Evolutionary conservation across 2,797 vertebrate genomes (phyloP).

Genomic region (Labeo calbasu): DNA sequence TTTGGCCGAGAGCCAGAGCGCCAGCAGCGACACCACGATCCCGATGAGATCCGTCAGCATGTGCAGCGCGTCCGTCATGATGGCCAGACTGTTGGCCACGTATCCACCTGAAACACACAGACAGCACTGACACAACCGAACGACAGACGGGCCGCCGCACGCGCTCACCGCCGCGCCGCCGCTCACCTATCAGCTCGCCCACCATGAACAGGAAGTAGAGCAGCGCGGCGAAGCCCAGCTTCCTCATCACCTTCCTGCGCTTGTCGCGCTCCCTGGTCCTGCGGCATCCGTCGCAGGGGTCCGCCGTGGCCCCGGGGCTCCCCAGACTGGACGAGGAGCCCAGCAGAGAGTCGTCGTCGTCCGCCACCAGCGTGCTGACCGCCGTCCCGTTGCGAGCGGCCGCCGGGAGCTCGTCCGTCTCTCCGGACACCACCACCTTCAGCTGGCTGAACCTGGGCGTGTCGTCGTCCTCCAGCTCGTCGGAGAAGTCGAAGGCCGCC

Average conservation of each 20-base stretch:
- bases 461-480: constrained; percentile 84
- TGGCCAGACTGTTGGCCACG: constrained; percentile 93
- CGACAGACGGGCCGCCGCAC: neutral
- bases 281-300: constrained; percentile 84
- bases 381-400: constrained; percentile 73
- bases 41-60: constrained; percentile 94
- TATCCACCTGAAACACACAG: constrained; percentile 84
- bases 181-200: constrained; percentile 91
- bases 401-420: constrained; percentile 77
- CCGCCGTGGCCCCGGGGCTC: constrained; percentile 71
- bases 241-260: constrained; percentile 84
- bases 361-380: constrained; percentile 78
- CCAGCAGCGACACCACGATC: constrained; percentile 92
- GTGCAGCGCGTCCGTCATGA: constrained; percentile 97
- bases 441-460: constrained; percentile 86
- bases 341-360: constrained; percentile 84
- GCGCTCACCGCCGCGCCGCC: neutral
- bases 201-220: constrained; percentile 94
- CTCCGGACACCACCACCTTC: constrained; percentile 89
- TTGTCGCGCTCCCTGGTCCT: constrained; percentile 77
- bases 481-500: constrained; percentile 86
- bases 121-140: neutral
- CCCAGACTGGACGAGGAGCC: constrained; percentile 72
- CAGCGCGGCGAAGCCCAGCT: constrained; percentile 81
- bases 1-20: constrained; percentile 93